Conservation (phyloP, 2,113 vertebrate genomes). For the Oryzias woworae region DNA sequence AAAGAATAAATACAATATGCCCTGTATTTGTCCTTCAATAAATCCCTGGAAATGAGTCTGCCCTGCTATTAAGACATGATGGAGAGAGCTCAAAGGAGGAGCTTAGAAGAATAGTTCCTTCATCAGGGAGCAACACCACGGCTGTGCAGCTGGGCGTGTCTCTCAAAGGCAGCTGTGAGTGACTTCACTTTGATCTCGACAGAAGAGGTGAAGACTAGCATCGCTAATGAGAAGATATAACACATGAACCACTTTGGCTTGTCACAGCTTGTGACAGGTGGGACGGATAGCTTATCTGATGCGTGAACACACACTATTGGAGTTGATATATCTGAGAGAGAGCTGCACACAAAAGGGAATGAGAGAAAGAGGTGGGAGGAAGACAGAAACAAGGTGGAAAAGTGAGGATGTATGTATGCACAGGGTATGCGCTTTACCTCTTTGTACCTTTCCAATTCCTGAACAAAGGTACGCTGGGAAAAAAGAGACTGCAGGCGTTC, state of each 20-base stretch:
- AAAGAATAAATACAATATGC: conserved; percentile 7
- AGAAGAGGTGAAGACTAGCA: conserved; percentile 66
- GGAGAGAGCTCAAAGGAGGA: conserved; percentile 32
- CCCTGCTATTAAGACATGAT: conserved; percentile 17
- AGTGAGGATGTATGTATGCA: conserved; percentile 16
- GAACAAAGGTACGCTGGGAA: conserved; percentile 88
- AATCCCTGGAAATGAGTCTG: conserved; percentile 7
- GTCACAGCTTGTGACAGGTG: conserved; percentile 64
- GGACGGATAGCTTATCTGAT: conserved; percentile 50
- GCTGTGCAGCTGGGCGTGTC: conserved; percentile 60
- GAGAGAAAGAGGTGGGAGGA: conserved; percentile 14
- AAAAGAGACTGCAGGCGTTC: conserved; percentile 94
- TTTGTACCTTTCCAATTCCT: conserved; percentile 94
- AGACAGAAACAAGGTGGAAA: conserved; percentile 10
- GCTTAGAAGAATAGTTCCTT: conserved; percentile 40
- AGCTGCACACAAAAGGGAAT: conserved; percentile 33
- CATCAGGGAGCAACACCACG: conserved; percentile 38
- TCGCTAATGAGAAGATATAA: conserved; percentile 65
- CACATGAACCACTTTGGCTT: conserved; percentile 51
- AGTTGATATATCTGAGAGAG: conserved; percentile 55
- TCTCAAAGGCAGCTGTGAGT: conserved; percentile 53
- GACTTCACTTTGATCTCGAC: conserved; percentile 67
- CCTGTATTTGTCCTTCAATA: conserved; percentile 13
- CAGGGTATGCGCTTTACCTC: conserved; percentile 78
- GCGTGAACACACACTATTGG: conserved; percentile 52